Percentiles rank a stretch among this genome's conserved stretches.
These are phyloP conservation scores for Grapholita molesta DNA, from an alignment of 1,140 invertebrate genomes.

Conservation along the genomic window DNA sequence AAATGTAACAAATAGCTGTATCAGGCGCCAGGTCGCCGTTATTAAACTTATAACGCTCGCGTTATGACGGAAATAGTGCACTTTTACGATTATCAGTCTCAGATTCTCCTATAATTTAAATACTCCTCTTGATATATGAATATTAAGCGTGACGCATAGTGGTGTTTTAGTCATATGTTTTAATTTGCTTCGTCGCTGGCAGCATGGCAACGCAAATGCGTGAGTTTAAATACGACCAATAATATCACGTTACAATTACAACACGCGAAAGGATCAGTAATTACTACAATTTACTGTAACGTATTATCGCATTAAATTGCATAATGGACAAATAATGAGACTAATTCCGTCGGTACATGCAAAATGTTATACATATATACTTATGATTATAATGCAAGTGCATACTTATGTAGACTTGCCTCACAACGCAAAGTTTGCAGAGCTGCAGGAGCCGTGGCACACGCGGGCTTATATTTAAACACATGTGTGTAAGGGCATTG, in stretches of 20 bases:
- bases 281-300: neutral
- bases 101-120: slow-evolving; percentile 32
- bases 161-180: neutral
- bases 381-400: neutral
- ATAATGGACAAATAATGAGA: neutral
- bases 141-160: slow-evolving; percentile 28
- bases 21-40: slow-evolving; percentile 56
- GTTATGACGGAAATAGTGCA: slow-evolving; percentile 61
- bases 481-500: neutral
- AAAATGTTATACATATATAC: neutral
- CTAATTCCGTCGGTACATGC: neutral
- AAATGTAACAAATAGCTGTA: slow-evolving; percentile 67
- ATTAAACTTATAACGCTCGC: slow-evolving; percentile 46
- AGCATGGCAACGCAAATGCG: neutral
- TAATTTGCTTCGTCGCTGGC: neutral
- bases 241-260: neutral
- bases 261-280: neutral
- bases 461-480: neutral
- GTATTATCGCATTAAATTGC: neutral
- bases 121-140: slow-evolving; percentile 25
- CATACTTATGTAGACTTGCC: too few relatives aligned
- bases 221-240: neutral
- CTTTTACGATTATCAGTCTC: slow-evolving; percentile 42
- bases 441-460: neutral
- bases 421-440: neutral